Conservation (phyloP, 1,140 invertebrate species). For the Paralvinella palmiformis region DNA sequence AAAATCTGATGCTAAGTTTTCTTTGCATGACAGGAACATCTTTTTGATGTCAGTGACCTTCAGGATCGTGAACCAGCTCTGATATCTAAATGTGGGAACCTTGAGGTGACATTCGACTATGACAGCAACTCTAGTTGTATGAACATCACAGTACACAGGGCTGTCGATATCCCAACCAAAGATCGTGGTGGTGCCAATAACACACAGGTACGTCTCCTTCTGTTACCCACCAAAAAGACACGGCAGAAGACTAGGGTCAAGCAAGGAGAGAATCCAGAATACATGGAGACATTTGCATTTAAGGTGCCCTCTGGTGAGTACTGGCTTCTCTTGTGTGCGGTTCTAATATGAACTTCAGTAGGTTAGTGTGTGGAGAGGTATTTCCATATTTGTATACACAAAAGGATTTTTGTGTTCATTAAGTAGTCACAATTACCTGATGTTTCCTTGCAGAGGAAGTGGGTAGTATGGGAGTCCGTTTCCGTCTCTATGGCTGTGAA, state of each 20-base stretch:
- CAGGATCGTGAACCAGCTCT: conserved; percentile 43
- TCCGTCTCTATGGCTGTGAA: conserved; percentile 85
- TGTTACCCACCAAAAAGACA: conserved; percentile 85
- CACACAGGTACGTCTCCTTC: conserved; percentile 75
- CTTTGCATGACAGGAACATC: conserved; percentile 29
- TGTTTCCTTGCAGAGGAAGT: conserved; percentile 65
- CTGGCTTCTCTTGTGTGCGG: neutral
- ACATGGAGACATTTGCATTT: conserved; percentile 85
- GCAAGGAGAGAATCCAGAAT: conserved; percentile 79
- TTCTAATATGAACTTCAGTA: neutral
- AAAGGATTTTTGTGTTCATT: neutral
- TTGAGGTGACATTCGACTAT: conserved; percentile 82
- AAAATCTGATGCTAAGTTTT: too few species aligned
- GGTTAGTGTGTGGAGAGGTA: neutral
- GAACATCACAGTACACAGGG: conserved; percentile 82
- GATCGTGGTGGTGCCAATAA: conserved; percentile 69
- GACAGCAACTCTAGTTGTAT: conserved; percentile 82
- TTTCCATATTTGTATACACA: neutral
- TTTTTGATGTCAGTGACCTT: conserved; percentile 53
- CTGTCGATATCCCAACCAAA: conserved; percentile 68
- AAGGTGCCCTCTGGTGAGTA: conserved; percentile 76
- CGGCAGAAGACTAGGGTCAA: conserved; percentile 88
- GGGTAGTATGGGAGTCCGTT: conserved; percentile 78
- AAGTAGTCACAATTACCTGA: neutral
- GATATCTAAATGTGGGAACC: conserved; percentile 62